Base-by-base conservation (phyloP, 2,113 vertebrate species). In the Edolisoma coerulescens region DNA sequence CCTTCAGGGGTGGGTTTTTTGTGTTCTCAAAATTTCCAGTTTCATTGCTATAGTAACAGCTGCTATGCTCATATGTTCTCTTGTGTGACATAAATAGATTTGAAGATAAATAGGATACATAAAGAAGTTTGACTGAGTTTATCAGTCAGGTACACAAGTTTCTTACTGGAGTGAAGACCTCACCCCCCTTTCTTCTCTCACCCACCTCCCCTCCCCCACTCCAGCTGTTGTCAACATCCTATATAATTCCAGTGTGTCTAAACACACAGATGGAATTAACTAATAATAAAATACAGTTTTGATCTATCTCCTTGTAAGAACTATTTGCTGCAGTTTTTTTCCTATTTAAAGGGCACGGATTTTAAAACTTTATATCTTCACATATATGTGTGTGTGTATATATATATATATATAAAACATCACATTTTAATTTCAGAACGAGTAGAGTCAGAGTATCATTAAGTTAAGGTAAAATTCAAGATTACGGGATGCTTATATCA, bases 31-130 rank as follows among this genome's bases (percentile, higher is more conserved):
- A 97, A 97, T 93, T 96, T 96, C 90, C 89, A 91, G 95, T 95
- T 97, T 96, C 96, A 97, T 97, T 97, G 94, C 96, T 98, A 95
- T 97, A 95, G 96, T 93, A 98, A 96, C 97, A 97, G 97, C 96
- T 97, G 97, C 97, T 96, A 61, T 67, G 92, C 93, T 97, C 95
- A 37, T 96, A 96, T 95, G 97, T 96, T 97, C 94, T 90, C 93
- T 96, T 95, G 89, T 90, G 94, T 95, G 97, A 97, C 94, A 97
- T 96, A 97, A 96, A 97, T 96, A 96, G 95, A 96, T 95, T 61
- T 67, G 89, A 81, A 95, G 95, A 97, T 97, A 95, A 97, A 97
- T 89, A 96, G 85, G 90, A 92, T 96, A 61, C 90, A 94, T 90
- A 14, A 65, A 80, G 82, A 78, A 68, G 71, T 84, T 89, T 70